phyloP scores from a whole-genome alignment of 2,113 vertebrate genomes.

The Bettongia penicillata region DNA sequence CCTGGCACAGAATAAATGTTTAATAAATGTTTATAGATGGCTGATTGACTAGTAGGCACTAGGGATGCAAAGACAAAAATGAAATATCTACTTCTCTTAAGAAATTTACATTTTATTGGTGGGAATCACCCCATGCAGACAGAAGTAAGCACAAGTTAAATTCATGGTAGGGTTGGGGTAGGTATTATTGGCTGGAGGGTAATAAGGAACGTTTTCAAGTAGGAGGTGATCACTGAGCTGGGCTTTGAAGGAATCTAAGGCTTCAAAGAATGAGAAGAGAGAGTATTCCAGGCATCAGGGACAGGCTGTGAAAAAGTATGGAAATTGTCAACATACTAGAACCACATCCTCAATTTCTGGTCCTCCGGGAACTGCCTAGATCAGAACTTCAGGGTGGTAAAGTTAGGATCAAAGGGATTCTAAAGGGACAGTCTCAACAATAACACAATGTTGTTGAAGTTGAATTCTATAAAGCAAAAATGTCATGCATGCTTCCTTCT shows the following conservation, averaged over 20 bases:
- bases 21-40: background rate
- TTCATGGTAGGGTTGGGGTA: background rate
- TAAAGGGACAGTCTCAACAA: background rate
- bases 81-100: background rate
- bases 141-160: background rate
- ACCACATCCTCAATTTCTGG: background rate
- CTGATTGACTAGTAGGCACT: background rate
- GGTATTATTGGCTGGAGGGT: background rate
- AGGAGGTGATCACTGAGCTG: background rate
- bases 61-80: background rate
- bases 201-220: background rate
- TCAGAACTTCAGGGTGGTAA: background rate
- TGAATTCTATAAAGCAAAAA: slow-evolving; percentile 22
- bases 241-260: background rate
- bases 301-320: background rate
- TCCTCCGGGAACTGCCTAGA: background rate
- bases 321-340: background rate
- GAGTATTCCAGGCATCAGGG: background rate
- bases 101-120: background rate
- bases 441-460: background rate
- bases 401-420: background rate
- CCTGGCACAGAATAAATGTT: background rate
- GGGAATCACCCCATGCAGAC: background rate
- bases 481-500: background rate
- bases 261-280: background rate